Conservation (phyloP, 2,113 vertebrate genomes). For the Saimiri boliviensis region DNA sequence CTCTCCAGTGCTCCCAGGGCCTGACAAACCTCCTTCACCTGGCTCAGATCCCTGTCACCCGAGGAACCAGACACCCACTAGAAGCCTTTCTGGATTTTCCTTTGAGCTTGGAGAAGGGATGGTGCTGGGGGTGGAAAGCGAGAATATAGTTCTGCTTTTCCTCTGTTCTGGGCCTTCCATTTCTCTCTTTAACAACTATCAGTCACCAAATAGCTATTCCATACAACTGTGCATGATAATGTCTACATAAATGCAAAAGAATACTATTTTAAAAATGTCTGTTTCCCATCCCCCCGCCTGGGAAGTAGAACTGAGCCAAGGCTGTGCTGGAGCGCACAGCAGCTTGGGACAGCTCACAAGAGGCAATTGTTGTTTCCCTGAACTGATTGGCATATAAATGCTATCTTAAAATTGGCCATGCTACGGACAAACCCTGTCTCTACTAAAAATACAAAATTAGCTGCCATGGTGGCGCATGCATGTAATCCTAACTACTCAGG, state of each 20-base stretch:
- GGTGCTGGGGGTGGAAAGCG: not conserved
- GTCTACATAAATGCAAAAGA: not conserved
- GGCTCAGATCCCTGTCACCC: not conserved
- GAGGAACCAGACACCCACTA: slow-evolving; percentile 45
- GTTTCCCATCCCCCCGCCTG: not conserved
- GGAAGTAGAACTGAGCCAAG: not conserved
- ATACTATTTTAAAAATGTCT: not conserved
- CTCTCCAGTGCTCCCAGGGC: not conserved
- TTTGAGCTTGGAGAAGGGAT: not conserved
- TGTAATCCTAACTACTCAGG: too few relatives aligned
- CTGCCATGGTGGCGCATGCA: too few relatives aligned
- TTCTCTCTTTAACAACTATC: not conserved
- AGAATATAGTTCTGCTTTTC: not conserved
- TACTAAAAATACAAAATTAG: too few relatives aligned
- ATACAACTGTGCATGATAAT: not conserved
- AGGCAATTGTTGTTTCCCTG: not conserved
- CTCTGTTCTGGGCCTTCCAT: not conserved
- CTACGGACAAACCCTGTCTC: not conserved
- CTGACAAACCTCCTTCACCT: not conserved
- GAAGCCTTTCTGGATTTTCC: slow-evolving; percentile 39
- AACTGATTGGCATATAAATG: not conserved
- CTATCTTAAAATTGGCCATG: accelerated
- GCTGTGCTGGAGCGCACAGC: not conserved
- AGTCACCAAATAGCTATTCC: not conserved
- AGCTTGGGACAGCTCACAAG: not conserved